Percentiles rank a stretch among this genome's conserved stretches.
These are phyloP conservation scores for Carollia perspicillata DNA, from an alignment of 2,113 vertebrate genomes.

Conservation along the genomic window DNA sequence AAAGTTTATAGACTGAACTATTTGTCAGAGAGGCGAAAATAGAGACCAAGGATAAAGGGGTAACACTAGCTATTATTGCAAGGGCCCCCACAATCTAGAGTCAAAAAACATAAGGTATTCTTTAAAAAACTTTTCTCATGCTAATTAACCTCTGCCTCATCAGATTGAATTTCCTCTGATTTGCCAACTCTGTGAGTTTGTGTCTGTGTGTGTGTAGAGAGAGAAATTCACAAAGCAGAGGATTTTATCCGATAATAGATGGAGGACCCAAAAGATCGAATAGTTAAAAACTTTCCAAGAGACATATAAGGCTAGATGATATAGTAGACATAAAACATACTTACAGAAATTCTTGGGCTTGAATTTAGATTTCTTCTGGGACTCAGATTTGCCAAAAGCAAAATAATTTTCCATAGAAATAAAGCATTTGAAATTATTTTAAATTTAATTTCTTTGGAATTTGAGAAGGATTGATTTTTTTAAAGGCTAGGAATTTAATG, in stretches of 20 bases:
- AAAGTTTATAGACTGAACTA: slow-evolving; percentile 51
- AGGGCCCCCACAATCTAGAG: neutral
- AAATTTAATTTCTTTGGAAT: neutral
- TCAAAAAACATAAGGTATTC: neutral
- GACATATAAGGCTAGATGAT: neutral
- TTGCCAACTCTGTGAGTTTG: neutral
- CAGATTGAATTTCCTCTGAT: neutral
- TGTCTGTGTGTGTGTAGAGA: neutral
- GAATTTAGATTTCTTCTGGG: slow-evolving; percentile 35
- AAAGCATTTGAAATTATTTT: neutral
- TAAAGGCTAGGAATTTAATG: neutral
- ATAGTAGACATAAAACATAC: neutral
- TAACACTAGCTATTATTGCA: slow-evolving; percentile 22
- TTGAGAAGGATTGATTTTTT: slow-evolving; percentile 7
- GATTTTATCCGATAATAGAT: slow-evolving; percentile 18
- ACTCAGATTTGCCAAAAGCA: neutral
- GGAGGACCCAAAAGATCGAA: neutral
- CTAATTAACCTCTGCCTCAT: neutral
- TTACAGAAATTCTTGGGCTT: neutral
- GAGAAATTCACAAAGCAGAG: neutral
- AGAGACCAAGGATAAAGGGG: slow-evolving; percentile 40
- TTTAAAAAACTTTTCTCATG: neutral
- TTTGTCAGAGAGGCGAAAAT: slow-evolving; percentile 34
- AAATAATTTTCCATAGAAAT: neutral
- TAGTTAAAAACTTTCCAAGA: neutral